Evolutionary conservation across 2,113 vertebrate species (phyloP).

Genomic region (Ovis canadensis): DNA sequence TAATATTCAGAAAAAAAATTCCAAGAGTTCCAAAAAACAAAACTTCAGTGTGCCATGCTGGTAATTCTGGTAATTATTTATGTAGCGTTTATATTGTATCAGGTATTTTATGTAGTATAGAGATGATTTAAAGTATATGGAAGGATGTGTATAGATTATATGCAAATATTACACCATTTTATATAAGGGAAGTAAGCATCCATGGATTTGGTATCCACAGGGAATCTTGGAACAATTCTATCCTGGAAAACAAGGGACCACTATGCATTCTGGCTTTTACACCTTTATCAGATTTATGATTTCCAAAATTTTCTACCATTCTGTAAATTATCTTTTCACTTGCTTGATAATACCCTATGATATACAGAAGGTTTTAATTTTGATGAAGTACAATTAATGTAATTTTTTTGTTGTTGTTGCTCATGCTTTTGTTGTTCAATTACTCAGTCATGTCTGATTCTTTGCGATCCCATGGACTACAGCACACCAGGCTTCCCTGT

Average conservation of each 20-base stretch:
- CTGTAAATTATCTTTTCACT: not conserved
- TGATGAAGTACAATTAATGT: not conserved
- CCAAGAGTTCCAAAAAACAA: not conserved
- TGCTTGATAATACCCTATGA: not conserved
- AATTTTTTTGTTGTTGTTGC: not conserved
- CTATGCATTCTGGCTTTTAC: not conserved
- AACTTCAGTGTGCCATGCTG: not conserved
- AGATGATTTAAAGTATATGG: not conserved
- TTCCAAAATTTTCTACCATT: not conserved
- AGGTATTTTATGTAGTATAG: not conserved
- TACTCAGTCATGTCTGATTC: not conserved
- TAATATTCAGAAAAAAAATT: not conserved
- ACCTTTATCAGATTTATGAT: not conserved
- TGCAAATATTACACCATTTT: not conserved
- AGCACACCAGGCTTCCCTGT: not conserved
- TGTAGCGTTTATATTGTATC: not conserved
- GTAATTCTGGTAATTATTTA: not conserved
- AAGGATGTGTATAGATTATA: not conserved
- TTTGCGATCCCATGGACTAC: not conserved
- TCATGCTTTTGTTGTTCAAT: not conserved
- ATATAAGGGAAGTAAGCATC: not conserved
- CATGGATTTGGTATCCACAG: not conserved
- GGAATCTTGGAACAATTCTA: not conserved
- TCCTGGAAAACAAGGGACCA: not conserved
- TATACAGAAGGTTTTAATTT: not conserved